Conservation (phyloP, 2,797 vertebrate genomes). For the Coendou prehensilis region DNA sequence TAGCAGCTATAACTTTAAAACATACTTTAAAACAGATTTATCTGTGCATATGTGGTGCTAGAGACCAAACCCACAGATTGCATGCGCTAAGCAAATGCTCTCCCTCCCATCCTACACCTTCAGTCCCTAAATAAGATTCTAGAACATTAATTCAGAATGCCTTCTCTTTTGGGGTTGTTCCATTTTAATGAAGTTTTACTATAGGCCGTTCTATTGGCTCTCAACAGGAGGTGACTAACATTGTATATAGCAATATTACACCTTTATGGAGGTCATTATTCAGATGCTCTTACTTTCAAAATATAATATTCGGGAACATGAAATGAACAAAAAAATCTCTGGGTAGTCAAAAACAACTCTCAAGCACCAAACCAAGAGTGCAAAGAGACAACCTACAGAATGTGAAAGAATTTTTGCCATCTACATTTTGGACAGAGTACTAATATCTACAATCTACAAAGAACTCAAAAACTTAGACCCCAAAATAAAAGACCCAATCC, state of each 20-base stretch:
- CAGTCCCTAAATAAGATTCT: not conserved
- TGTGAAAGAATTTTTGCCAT: not conserved
- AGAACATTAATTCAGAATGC: not conserved
- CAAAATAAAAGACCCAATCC: not conserved
- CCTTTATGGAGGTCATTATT: not conserved
- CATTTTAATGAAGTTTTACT: slow-evolving; percentile 10
- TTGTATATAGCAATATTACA: not conserved
- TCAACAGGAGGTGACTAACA: not conserved
- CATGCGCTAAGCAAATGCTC: not conserved
- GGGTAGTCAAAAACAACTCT: not conserved
- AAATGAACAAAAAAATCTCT: slow-evolving; percentile 42
- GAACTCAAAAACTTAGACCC: not conserved
- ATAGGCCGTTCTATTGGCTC: not conserved
- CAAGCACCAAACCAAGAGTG: not conserved
- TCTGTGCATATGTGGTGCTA: not conserved
- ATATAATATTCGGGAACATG: not conserved
- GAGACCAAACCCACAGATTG: not conserved
- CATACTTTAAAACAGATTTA: not conserved
- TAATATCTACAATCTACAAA: not conserved
- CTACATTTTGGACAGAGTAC: not conserved
- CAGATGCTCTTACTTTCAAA: slow-evolving; percentile 12
- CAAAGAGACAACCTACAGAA: not conserved
- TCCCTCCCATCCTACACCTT: not conserved
- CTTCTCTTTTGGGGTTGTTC: not conserved
- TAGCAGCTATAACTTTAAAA: slow-evolving; percentile 17